Base-by-base conservation (phyloP, 2,113 vertebrate species). In the Artemisiospiza belli region DNA sequence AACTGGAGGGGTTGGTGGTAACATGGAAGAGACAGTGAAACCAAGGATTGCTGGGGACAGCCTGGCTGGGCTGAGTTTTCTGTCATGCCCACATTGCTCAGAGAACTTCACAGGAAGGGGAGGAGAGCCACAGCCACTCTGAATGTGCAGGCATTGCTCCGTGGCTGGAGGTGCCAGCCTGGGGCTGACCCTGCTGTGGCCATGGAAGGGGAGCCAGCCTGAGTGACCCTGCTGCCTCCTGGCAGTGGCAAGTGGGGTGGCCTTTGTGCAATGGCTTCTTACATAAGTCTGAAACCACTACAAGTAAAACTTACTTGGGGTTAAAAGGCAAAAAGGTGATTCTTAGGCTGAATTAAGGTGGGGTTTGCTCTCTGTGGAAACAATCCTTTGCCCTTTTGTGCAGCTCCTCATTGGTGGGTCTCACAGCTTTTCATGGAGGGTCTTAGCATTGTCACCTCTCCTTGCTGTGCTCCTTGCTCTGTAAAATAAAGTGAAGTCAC, bases 311-410 rank as follows among this genome's bases (percentile, higher is more conserved):
- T 57, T 81, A 24, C 0, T 64, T 64, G 6, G 30, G 21, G 19
- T 46, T 91, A 28, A 92, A 35, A 88, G 44, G 24, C 9, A 28
- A 67, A 59, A 83, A 43, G 13, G 30, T 28, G 23, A 31, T 55
- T 85, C 33, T 46, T 24, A 70, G n/a, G 57, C n/a, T 55, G 59
- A 73, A 10, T 30, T 66, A 24, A 55, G 35, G 33, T 52, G 47
- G 13, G 4, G 6, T 70, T 91, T 88, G 10, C 47, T 73, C 0
- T 0, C 63, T 51, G 0, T 17, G 4, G 68, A 8, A 83, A 7
- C 37, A 47, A 52, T 74, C 68, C 46, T 78, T 87, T 78, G 17
- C 19, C 22, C n/a, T 49, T 41, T 24, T 1, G 0, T 72, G 17
- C 16, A 28, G 33, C 46, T 70, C 5, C 1, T 73, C 22, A 4